Base-by-base conservation (phyloP, 1,140 invertebrate species). In the Penaeus chinensis region DNA sequence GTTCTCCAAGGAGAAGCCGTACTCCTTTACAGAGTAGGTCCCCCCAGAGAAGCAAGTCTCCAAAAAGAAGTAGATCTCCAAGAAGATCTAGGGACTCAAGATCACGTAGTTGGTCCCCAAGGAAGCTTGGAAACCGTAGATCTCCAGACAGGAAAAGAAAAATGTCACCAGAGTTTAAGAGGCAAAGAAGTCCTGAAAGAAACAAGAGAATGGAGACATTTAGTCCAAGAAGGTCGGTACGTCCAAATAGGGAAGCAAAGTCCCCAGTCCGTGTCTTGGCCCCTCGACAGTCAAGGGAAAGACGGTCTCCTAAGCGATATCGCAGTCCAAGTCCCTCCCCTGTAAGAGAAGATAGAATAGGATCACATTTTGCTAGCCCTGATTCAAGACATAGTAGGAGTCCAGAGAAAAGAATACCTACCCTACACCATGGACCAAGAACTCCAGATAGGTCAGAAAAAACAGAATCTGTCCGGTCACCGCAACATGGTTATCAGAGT, bases 21-120 rank as follows among this genome's bases (percentile, higher is more conserved):
- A 71, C 66, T n/a, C 66, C 66, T 24, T 32, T 32, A 11, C 66
- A 61, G 3, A 37, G 27, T 37, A 63, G 79, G 19, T 82, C 85
- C n/a, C 80, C 85, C 1, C 42, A 65, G 19, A 81, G 80, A 27
- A 63, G 61, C 65, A n/a, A 61, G 20, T 37, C 82, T 37, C 62
- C 82, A 13, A 71, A 60, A 24, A 85, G 77, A 60, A 85, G 61
- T 32, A 76, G 85, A 42, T 88, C 86, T 24, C 86, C 86, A 27
- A 66, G 86, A 60, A 71, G 86, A 47, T 54, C 81, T 19, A 77
- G 87, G 19, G 82, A 88, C 27, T 80, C 82, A 22, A 60, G 87
- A 19, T 84, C 82, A 47, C 82, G 87, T 24, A 84, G 82, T 60
- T 69, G 82, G 63, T 88, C 87, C 20, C 87, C 87, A 20, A 79